phyloP scores from a whole-genome alignment of 2,888 invertebrate genomes.

The Lasioglossum malachurum region DNA sequence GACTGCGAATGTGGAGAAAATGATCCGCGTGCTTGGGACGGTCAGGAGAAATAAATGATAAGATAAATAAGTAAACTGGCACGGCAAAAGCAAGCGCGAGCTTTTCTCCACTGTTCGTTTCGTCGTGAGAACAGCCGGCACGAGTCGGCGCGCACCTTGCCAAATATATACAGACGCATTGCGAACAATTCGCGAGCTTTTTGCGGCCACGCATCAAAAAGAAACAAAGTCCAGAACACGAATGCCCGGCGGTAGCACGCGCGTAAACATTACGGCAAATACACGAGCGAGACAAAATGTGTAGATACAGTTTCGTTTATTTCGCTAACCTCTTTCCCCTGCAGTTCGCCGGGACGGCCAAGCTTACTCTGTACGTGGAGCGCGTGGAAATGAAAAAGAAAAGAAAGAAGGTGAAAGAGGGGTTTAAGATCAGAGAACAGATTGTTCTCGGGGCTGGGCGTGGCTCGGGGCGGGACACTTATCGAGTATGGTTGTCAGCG shows the following conservation, averaged over 20 bases:
- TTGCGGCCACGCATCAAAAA: constrained; percentile 45
- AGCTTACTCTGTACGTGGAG: constrained; percentile 88
- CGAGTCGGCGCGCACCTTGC: constrained; percentile 41
- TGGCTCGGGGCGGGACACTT: not conserved
- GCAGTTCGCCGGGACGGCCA: constrained; percentile 93
- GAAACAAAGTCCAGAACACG: not conserved
- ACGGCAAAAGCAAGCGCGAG: not conserved
- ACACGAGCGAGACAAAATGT: constrained; percentile 52
- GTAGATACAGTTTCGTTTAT: constrained; percentile 23
- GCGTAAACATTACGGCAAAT: constrained; percentile 24
- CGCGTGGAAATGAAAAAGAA: constrained; percentile 86
- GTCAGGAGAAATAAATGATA: not conserved
- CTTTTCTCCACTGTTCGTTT: not conserved
- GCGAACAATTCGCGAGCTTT: constrained; percentile 46
- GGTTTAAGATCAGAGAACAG: constrained; percentile 47
- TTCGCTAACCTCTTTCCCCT: constrained; percentile 90
- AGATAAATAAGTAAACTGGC: not conserved
- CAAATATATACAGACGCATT: constrained; percentile 61
- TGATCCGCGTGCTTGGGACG: constrained; percentile 3
- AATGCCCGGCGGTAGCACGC: constrained; percentile 18
- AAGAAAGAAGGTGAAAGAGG: constrained; percentile 82
- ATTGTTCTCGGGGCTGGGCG: constrained; percentile 72
- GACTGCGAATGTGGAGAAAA: not conserved
- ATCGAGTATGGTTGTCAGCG: constrained; percentile 67
- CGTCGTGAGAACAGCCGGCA: not conserved